Percentiles rank a stretch among this genome's conserved stretches.
Evolutionary conservation across 1,140 invertebrate genomes (phyloP).

Genomic region (Idris sp.): DNA sequence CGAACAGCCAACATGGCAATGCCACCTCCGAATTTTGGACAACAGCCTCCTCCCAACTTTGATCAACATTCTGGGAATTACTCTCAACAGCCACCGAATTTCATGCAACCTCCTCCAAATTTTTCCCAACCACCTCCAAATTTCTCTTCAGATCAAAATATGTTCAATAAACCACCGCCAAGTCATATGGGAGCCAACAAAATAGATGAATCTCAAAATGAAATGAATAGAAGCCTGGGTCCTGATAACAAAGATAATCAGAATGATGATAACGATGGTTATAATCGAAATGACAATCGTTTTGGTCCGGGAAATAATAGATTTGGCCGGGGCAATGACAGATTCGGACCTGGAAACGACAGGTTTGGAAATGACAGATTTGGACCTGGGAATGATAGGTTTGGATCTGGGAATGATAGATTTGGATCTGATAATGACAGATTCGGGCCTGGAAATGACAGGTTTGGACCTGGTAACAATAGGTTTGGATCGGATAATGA

Average conservation of each 20-base stretch:
- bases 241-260: constrained; percentile 2
- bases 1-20: constrained; percentile 36
- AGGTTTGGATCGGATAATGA: constrained; percentile 58
- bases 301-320: constrained; percentile 10
- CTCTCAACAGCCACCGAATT: constrained; percentile 51
- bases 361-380: background rate
- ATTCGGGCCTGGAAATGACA: constrained; percentile 3
- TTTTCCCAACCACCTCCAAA: constrained; percentile 43
- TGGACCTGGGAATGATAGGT: constrained; percentile 3
- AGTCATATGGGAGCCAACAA: constrained; percentile 1
- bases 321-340: constrained; percentile 1
- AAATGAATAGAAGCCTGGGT: constrained; percentile 1
- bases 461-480: constrained; percentile 8
- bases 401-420: constrained; percentile 7
- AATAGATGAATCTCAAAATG: constrained; percentile 22
- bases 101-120: constrained; percentile 61
- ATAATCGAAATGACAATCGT: background rate
- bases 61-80: constrained; percentile 56
- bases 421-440: constrained; percentile 16
- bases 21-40: constrained; percentile 61
- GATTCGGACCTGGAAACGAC: too few relatives aligned
- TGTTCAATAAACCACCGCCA: constrained; percentile 44
- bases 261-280: constrained; percentile 5
- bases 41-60: constrained; percentile 42
- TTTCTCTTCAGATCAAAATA: constrained; percentile 16